Evolutionary conservation across 2,888 invertebrate species (phyloP).

Genomic region (Nipponacmea schrenckii): DNA sequence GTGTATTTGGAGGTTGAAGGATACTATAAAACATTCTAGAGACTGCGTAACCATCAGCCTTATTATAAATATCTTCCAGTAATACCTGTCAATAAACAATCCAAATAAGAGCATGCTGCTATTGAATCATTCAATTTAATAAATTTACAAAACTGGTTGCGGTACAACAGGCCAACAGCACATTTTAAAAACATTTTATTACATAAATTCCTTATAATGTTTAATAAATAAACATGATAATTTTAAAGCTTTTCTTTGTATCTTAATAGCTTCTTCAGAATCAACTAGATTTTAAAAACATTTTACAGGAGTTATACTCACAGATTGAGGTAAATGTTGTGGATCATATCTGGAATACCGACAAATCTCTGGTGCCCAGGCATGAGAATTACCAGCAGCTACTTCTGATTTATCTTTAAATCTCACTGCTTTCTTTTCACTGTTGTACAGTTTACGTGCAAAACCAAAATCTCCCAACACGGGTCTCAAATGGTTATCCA

Average conservation of each 20-base stretch:
- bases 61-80: constrained; percentile 31
- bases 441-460: constrained; percentile 25
- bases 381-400: constrained; percentile 33
- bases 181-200: no score
- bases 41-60: constrained; percentile 36
- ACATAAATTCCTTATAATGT: no score
- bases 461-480: constrained; percentile 40
- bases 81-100: constrained; percentile 24
- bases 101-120: neutral
- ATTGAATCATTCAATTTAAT: neutral
- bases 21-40: constrained; percentile 37
- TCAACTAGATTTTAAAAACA: no score
- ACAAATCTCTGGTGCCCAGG: constrained; percentile 41
- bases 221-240: no score
- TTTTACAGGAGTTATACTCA: neutral
- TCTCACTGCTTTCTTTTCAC: constrained; percentile 15
- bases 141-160: neutral
- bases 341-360: constrained; percentile 24
- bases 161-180: neutral
- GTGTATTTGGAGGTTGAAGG: constrained; percentile 21
- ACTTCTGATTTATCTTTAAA: constrained; percentile 24
- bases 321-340: constrained; percentile 21
- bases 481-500: constrained; percentile 36
- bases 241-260: no score
- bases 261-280: no score